phyloP scores from a whole-genome alignment of 2,113 vertebrate species.

The Toxotes chatareus region DNA sequence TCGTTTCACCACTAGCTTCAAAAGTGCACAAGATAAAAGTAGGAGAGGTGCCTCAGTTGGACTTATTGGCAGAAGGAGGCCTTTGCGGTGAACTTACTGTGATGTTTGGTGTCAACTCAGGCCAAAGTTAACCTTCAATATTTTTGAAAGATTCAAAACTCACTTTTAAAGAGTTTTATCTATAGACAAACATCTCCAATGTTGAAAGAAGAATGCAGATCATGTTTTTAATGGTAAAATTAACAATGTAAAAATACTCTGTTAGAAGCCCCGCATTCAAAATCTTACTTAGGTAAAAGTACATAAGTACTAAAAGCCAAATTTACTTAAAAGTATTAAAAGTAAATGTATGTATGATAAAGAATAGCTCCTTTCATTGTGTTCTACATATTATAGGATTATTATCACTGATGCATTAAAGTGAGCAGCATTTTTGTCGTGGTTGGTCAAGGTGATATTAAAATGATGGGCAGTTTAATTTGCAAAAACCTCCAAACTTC shows the following conservation, averaged over 20 bases:
- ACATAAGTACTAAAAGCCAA: too few species aligned
- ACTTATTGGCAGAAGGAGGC: not conserved
- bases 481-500: too few species aligned
- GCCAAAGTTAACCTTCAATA: not conserved
- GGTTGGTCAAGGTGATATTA: not conserved
- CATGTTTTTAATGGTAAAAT: not conserved
- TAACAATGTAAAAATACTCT: too few species aligned
- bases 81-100: not conserved
- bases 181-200: not conserved
- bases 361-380: too few species aligned
- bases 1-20: conserved; percentile 8
- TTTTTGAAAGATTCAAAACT: conserved; percentile 3
- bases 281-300: too few species aligned
- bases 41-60: not conserved
- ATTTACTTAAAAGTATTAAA: too few species aligned
- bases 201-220: not conserved
- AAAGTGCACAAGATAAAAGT: conserved; percentile 47
- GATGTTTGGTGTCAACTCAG: not conserved
- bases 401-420: too few species aligned
- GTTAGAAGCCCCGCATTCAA: too few species aligned
- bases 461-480: too few species aligned
- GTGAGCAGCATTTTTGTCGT: not conserved
- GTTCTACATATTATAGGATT: too few species aligned
- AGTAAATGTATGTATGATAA: too few species aligned
- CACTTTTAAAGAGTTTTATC: not conserved